phyloP scores from a whole-genome alignment of 2,113 vertebrate species.

The Festucalex cinctus region DNA sequence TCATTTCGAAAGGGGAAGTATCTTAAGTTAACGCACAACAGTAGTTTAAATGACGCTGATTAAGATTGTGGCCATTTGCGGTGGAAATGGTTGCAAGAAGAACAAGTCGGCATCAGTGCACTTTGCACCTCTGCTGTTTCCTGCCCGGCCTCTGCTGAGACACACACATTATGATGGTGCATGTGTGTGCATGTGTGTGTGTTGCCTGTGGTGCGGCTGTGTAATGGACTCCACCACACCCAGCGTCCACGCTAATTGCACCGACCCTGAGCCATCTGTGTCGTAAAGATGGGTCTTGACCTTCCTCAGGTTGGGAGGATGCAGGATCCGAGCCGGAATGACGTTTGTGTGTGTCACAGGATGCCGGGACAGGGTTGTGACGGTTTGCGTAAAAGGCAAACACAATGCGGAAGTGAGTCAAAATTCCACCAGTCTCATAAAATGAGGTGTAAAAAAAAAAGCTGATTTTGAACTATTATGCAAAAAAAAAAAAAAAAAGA shows the following conservation, averaged over 20 bases:
- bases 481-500: too few relatives aligned
- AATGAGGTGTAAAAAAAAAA: background rate
- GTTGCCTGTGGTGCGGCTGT: conserved; percentile 58
- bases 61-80: conserved; percentile 1
- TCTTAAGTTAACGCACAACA: background rate
- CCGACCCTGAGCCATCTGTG: conserved; percentile 63
- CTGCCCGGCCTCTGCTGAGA: conserved; percentile 35
- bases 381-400: too few relatives aligned
- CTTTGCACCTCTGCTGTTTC: conserved; percentile 56
- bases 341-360: too few relatives aligned
- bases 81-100: background rate
- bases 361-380: too few relatives aligned
- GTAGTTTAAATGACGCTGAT: conserved; percentile 12
- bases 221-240: conserved; percentile 67
- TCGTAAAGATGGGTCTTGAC: conserved; percentile 22
- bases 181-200: conserved; percentile 45
- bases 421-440: background rate
- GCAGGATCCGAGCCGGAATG: too few relatives aligned
- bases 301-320: background rate
- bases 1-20: too few relatives aligned
- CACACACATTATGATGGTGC: conserved; percentile 34
- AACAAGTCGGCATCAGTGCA: conserved; percentile 23
- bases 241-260: conserved; percentile 67
- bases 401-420: too few relatives aligned
- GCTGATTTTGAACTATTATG: too few relatives aligned